Percentiles rank a stretch among this genome's conserved stretches.
Evolutionary conservation across 2,113 vertebrate species (phyloP).

Genomic region (Mesoclemmys tuberculata): DNA sequence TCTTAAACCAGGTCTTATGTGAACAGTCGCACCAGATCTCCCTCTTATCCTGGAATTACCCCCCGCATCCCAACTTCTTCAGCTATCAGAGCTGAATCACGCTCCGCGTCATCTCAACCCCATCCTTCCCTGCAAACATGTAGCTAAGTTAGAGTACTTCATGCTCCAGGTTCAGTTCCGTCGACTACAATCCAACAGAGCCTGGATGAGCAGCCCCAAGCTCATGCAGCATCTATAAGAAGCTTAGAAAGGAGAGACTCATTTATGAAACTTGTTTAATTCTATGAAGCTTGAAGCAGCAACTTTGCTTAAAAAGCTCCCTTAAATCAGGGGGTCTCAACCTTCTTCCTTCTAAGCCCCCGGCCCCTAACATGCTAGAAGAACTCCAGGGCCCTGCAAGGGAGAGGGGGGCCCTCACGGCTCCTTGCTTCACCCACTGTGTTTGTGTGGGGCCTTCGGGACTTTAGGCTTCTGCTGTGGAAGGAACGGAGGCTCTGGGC

Average conservation of each 20-base stretch:
- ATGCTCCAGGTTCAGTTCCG: not conserved
- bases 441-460: too few relatives aligned
- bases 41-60: not conserved
- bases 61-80: not conserved
- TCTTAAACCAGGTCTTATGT: not conserved
- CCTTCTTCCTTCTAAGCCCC: too few relatives aligned
- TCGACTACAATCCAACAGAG: fast-evolving
- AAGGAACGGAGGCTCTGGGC: too few relatives aligned
- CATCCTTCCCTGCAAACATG: not conserved
- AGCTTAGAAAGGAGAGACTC: not conserved
- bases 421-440: too few relatives aligned
- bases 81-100: not conserved
- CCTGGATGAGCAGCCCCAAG: not conserved
- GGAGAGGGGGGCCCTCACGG: too few relatives aligned
- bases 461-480: too few relatives aligned
- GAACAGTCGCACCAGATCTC: not conserved
- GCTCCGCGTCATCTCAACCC: not conserved
- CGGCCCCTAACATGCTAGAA: too few relatives aligned
- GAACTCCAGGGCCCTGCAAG: too few relatives aligned
- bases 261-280: not conserved
- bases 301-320: not conserved
- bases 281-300: not conserved
- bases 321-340: too few relatives aligned
- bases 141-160: not conserved
- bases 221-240: not conserved